These are phyloP conservation scores for Teleopsis dalmanni DNA, from an alignment of 1,140 invertebrate genomes.

Conservation along the genomic window DNA sequence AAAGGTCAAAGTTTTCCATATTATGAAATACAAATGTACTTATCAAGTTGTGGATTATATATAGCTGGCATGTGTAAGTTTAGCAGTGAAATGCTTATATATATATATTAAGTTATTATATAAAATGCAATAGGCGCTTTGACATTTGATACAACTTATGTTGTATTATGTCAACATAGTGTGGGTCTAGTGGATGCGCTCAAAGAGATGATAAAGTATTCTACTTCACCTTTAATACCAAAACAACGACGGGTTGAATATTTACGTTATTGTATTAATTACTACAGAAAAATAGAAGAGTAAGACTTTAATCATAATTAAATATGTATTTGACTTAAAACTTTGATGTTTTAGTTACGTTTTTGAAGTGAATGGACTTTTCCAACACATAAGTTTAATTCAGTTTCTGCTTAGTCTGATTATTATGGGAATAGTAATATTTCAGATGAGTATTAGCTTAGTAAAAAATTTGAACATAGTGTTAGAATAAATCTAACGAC, in stretches of 20 bases:
- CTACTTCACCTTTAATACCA: slow-evolving; percentile 26
- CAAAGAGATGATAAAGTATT: slow-evolving; percentile 21
- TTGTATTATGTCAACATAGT: slow-evolving; percentile 29
- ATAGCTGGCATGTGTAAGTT: slow-evolving; percentile 31
- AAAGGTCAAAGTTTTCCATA: slow-evolving; percentile 35
- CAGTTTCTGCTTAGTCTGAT: slow-evolving; percentile 33
- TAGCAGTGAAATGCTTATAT: too few species aligned
- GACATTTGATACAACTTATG: slow-evolving; percentile 34
- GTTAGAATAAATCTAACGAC: too few species aligned
- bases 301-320: slow-evolving; percentile 3
- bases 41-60: slow-evolving; percentile 20
- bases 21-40: slow-evolving; percentile 24
- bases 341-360: slow-evolving; percentile 11
- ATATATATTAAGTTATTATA: too few species aligned
- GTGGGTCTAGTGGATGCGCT: slow-evolving; percentile 28
- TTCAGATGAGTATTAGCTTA: slow-evolving; percentile 32
- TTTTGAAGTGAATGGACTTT: slow-evolving; percentile 22
- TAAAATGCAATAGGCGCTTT: too few species aligned
- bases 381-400: slow-evolving; percentile 24
- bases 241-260: slow-evolving; percentile 24
- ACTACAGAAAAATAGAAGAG: slow-evolving; percentile 13
- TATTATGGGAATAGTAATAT: slow-evolving; percentile 26
- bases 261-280: slow-evolving; percentile 33
- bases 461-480: too few species aligned
- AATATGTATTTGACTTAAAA: too few species aligned